A percentile compares a stretch with the other conserved stretches of the same genome.
Conservation (phyloP, 2,888 invertebrate genomes). For the Epirrhoe tristata region DNA sequence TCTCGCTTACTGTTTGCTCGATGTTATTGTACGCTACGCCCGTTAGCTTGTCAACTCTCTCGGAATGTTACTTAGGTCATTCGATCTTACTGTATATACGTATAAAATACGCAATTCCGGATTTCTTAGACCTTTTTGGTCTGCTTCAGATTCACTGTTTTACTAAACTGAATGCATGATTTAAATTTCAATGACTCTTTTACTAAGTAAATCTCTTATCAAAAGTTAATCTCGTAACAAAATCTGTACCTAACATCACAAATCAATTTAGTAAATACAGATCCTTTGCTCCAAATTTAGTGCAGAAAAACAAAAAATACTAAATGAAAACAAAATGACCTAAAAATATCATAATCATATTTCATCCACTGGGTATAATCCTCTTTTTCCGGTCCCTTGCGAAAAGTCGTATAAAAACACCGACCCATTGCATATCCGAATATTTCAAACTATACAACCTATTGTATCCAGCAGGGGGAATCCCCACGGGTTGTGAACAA, state of each 20-base stretch:
- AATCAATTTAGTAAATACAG: background rate
- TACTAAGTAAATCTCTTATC: no score
- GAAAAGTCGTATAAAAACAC: no score
- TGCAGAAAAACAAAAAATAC: no score
- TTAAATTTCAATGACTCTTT: background rate
- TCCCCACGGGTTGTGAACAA: constrained; percentile 42
- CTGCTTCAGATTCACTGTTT: background rate
- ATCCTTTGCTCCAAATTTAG: no score
- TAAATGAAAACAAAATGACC: no score
- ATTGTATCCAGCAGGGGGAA: constrained; percentile 45
- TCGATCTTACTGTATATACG: background rate
- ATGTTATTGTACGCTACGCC: constrained; percentile 9
- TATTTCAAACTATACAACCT: background rate
- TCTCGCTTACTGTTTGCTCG: constrained; percentile 26
- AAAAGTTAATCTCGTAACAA: no score
- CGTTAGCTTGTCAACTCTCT: constrained; percentile 3
- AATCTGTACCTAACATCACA: no score
- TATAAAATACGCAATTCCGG: background rate
- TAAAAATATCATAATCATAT: no score
- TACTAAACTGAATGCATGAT: background rate
- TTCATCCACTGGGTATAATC: no score
- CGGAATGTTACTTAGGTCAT: background rate
- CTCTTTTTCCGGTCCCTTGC: no score
- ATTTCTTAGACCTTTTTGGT: background rate
- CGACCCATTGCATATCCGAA: no score